A percentile compares a stretch with the other conserved stretches of the same genome.
phyloP scores from a whole-genome alignment of 2,888 invertebrate genomes.

The Troides aeacus region DNA sequence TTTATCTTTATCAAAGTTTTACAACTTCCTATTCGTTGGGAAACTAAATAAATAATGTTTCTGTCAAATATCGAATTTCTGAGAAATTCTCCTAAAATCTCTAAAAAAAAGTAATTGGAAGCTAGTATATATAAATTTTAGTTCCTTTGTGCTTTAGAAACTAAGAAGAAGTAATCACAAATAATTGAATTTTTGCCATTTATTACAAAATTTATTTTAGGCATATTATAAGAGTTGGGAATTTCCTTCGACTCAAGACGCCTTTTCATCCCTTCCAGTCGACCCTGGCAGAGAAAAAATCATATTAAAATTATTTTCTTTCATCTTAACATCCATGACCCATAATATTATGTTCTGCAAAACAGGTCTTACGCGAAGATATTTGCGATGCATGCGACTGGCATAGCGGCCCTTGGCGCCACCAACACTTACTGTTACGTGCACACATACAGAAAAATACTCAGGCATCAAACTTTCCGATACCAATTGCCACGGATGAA shows the following conservation, averaged over 20 bases:
- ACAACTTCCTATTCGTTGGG: too few relatives aligned
- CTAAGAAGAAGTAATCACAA: too few relatives aligned
- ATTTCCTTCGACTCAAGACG: too few relatives aligned
- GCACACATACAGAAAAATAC: constrained; percentile 6
- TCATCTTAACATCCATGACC: background rate
- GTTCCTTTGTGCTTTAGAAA: too few relatives aligned
- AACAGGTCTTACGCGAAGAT: constrained; percentile 3
- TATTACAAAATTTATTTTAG: too few relatives aligned
- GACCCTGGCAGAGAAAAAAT: background rate
- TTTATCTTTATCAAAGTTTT: background rate
- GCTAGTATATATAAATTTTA: too few relatives aligned
- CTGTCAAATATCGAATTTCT: too few relatives aligned
- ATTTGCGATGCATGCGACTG: constrained; percentile 3
- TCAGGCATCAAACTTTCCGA: background rate
- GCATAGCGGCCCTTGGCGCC: constrained; percentile 14
- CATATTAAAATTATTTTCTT: background rate
- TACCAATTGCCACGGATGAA: background rate
- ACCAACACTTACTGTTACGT: constrained; percentile 2
- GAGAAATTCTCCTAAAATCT: too few relatives aligned
- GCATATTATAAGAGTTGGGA: too few relatives aligned
- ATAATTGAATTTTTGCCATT: too few relatives aligned
- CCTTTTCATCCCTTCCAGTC: background rate
- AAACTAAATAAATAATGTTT: too few relatives aligned
- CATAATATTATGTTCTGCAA: background rate
- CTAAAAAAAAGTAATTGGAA: too few relatives aligned